Base-by-base conservation (phyloP, 2,888 invertebrate species). In the Oligia latruncula region DNA sequence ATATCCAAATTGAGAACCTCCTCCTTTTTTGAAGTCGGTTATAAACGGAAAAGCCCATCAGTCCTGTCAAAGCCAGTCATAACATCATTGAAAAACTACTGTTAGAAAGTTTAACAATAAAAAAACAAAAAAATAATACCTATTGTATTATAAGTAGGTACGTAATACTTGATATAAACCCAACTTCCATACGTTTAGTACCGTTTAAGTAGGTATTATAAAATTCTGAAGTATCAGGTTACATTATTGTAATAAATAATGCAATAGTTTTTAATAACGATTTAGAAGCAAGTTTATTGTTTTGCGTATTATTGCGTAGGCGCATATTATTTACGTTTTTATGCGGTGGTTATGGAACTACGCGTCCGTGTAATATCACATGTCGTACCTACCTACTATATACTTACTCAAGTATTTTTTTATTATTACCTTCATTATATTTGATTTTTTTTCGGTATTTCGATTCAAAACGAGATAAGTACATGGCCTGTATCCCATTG, bases 211-310 rank as follows among this genome's bases (percentile, higher is more conserved):
- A 80, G 83, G 64, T 68, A 67, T 77, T 62, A 58, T 78, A 78
- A 79, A 78, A 85, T 76, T 80, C 71, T 77, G 4, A 35, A 62
- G 75, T 80, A 89, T 88, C 82, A 49, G 29, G 74, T 88, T 76
- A 77, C 88, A 73, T 52, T 67, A 43, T 72, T 71, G 60, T 82
- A 77, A 89, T 87, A 87, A 83, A 89, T 81, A 82, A 83, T 73
- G 80, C 64, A 82, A 80, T 68, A 64, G 80, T 78, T 80, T 85
- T 81, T 80, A 81, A 81, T 73, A 82, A 67, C 86, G 74, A 86
- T 88, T 84, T 82, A 58, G 43, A 89, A 83, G 74, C 78, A 79
- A 78, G 73, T 85, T 89, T 78, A 80, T 80, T 64, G 49, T 74
- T 60, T 77, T 77, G 70, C 71, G 46, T 70, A 73, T 71, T 20